Evolutionary conservation across 2,888 invertebrate species (phyloP), one percentile per base, ranked within the genome.

Genomic region (Hesperia comma): DNA sequence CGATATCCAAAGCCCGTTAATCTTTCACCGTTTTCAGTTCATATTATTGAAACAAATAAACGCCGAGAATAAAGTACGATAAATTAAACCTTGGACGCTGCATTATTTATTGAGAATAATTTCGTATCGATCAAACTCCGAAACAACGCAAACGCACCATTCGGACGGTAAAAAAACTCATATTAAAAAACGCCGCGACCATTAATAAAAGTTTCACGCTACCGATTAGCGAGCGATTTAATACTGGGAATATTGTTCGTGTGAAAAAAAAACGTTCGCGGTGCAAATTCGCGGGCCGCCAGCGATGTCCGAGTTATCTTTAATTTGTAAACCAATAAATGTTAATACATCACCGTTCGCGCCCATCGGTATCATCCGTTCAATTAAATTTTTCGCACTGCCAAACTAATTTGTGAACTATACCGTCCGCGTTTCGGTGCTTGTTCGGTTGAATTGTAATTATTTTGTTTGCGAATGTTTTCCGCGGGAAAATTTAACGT

Each of bases 311-410:
- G 80, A 77, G 85, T 84, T 84, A 88, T 87, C 87, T 93, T 91
- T 88, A 91, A 90, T 90, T 88, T 88, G 90, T 87, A 85, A 90
- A 88, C 86, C 90, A 91, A 92, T 91, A 90, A 91, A 90, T 90
- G 88, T 90, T 88, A 89, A 91, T 90, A 89, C 87, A 87, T 91
- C 91, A 91, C 76, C 71, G 71, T 71, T 64, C 70, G 68, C 72
- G 71, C 70, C 73, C 74, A 80, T 72, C 80, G 84, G 75, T 74
- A 77, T 76, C 78, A 78, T 75, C 75, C 77, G 81, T 87, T 81
- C 85, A 87, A 89, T 90, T 87, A 85, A 87, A 85, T 88, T 88
- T 91, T 85, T 83, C 77, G 61, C 76, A 75, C 76, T 80, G 85
- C 83, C 87, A 85, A 86, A 89, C 86, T 90, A 88, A 90, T 88